Percentiles rank a stretch among this genome's conserved stretches.
These are phyloP conservation scores for Acanthococcus lagerstroemiae DNA, from an alignment of 2,888 invertebrate genomes.

Conservation along the genomic window DNA sequence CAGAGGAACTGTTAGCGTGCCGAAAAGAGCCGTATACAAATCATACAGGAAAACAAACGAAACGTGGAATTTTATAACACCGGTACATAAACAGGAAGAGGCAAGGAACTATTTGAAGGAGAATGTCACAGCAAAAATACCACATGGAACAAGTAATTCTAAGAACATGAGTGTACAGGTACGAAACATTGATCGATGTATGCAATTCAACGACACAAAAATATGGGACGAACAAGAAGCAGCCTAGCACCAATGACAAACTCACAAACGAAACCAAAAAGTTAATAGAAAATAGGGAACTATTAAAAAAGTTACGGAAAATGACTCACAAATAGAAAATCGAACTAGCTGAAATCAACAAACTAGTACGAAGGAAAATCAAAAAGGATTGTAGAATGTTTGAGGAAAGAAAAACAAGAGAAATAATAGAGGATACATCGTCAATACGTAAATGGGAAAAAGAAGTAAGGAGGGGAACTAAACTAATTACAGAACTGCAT, in stretches of 20 bases:
- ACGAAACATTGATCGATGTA: no score
- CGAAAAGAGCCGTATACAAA: background rate
- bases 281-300: background rate
- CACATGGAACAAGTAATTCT: background rate
- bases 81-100: background rate
- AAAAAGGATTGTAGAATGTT: background rate
- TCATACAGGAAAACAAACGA: background rate
- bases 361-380: background rate
- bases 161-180: background rate
- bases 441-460: background rate
- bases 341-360: background rate
- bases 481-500: background rate
- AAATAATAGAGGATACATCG: background rate
- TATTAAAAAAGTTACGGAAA: background rate
- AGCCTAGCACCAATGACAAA: background rate
- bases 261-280: background rate
- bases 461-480: background rate
- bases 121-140: background rate
- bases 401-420: background rate
- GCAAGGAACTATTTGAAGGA: background rate
- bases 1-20: background rate
- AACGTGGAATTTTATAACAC: background rate
- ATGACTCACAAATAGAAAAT: background rate
- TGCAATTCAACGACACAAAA: no score
- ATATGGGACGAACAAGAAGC: background rate